phyloP scores from a whole-genome alignment of 2,797 vertebrate species.

The Pygocentrus nattereri region DNA sequence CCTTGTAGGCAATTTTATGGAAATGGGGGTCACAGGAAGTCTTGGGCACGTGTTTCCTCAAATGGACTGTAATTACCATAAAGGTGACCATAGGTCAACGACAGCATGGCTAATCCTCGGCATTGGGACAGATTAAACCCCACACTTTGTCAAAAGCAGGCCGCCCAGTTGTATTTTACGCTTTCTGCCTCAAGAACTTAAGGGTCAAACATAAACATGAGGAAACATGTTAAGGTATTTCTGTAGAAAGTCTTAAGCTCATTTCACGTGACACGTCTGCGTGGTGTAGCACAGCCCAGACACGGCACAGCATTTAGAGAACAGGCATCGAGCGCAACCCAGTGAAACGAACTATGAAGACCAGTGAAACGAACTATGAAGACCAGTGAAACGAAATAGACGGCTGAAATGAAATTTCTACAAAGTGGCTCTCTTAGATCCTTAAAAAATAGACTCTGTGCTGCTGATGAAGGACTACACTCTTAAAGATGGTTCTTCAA shows the following conservation, averaged over 20 bases:
- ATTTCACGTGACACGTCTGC: too few species aligned
- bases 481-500: too few species aligned
- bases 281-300: too few species aligned
- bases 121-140: slow-evolving; percentile 1
- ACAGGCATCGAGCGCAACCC: too few species aligned
- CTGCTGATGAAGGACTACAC: too few species aligned
- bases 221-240: neutral
- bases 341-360: too few species aligned
- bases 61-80: slow-evolving; percentile 60
- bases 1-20: slow-evolving; percentile 53
- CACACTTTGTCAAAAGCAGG: slow-evolving; percentile 23
- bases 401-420: too few species aligned
- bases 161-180: neutral
- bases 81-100: slow-evolving; percentile 58
- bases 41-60: slow-evolving; percentile 59
- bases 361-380: too few species aligned
- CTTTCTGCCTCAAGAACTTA: neutral
- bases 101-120: slow-evolving; percentile 51
- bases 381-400: too few species aligned
- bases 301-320: too few species aligned
- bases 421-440: too few species aligned
- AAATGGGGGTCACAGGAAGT: slow-evolving; percentile 63
- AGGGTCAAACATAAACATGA: neutral
- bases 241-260: neutral
- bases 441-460: too few species aligned